Percentiles rank a stretch among this genome's conserved stretches.
Conservation (phyloP, 2,888 invertebrate species). For the Muscina levida region DNA sequence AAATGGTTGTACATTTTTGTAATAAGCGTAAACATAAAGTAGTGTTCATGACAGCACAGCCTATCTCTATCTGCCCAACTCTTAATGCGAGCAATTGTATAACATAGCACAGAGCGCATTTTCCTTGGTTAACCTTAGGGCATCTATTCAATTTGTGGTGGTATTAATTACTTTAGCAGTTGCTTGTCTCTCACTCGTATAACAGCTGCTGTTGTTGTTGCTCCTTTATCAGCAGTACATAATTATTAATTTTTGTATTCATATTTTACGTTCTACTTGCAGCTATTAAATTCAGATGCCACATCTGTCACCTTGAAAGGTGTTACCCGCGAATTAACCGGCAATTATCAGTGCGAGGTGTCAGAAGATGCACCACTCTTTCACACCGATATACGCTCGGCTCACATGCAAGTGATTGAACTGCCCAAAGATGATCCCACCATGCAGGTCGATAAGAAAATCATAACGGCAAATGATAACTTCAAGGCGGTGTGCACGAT, state of each 20-base stretch:
- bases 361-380: conserved; percentile 83
- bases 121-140: too few species aligned
- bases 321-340: conserved; percentile 81
- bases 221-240: not conserved
- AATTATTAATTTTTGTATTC: not conserved
- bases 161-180: conserved; percentile 19
- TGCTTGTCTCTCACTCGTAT: too few species aligned
- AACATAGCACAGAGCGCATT: too few species aligned
- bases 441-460: conserved; percentile 81
- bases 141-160: not conserved
- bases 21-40: too few species aligned
- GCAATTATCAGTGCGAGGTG: conserved; percentile 82
- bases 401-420: conserved; percentile 82
- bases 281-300: conserved; percentile 81
- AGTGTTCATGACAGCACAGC: conserved; percentile 25
- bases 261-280: conserved; percentile 58
- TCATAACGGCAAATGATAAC: conserved; percentile 81
- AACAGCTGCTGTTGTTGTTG: not conserved
- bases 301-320: conserved; percentile 81
- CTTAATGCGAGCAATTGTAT: not conserved
- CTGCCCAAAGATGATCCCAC: conserved; percentile 81
- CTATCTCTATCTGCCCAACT: not conserved
- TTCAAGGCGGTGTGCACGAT: conserved; percentile 82
- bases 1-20: too few species aligned
- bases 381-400: conserved; percentile 82